phyloP scores from a whole-genome alignment of 2,888 invertebrate species.

The Arctia plantaginis region DNA sequence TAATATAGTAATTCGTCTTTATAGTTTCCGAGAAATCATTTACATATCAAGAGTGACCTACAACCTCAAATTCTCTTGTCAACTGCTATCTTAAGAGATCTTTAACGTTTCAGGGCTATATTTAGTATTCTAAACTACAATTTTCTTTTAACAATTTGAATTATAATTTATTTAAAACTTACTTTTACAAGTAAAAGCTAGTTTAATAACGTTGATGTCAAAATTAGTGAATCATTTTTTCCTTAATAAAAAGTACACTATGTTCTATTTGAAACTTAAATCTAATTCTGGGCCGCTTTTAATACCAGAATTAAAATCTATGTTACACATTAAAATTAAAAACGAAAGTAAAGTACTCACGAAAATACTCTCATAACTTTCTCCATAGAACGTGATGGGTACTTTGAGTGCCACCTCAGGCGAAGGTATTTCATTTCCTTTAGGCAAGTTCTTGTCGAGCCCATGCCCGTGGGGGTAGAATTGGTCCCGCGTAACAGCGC shows the following conservation, averaged over 20 bases:
- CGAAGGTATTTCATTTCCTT: conserved; percentile 88
- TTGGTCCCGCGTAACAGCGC: conserved; percentile 83
- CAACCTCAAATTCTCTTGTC: not conserved
- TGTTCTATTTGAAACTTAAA: too few relatives aligned
- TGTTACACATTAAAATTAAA: not conserved
- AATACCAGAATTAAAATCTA: not conserved
- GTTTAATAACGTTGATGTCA: too few relatives aligned
- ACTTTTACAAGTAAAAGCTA: too few relatives aligned
- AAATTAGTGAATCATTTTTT: too few relatives aligned
- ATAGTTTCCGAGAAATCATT: conserved; percentile 2
- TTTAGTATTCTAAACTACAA: not conserved
- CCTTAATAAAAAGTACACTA: too few relatives aligned
- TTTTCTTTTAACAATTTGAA: not conserved
- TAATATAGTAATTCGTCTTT: not conserved
- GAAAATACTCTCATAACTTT: conserved; percentile 90
- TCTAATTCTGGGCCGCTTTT: not conserved
- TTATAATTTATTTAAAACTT: too few relatives aligned
- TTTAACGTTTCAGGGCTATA: not conserved
- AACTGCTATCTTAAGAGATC: conserved; percentile 4
- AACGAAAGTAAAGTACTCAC: conserved; percentile 88
- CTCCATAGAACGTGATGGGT: conserved; percentile 93
- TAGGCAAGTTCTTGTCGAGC: conserved; percentile 84
- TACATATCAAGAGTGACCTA: not conserved
- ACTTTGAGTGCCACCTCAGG: conserved; percentile 88
- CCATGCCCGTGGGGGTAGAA: conserved; percentile 88